phyloP scores from a whole-genome alignment of 2,888 invertebrate genomes.

The Lordiphosa andalusiaca region DNA sequence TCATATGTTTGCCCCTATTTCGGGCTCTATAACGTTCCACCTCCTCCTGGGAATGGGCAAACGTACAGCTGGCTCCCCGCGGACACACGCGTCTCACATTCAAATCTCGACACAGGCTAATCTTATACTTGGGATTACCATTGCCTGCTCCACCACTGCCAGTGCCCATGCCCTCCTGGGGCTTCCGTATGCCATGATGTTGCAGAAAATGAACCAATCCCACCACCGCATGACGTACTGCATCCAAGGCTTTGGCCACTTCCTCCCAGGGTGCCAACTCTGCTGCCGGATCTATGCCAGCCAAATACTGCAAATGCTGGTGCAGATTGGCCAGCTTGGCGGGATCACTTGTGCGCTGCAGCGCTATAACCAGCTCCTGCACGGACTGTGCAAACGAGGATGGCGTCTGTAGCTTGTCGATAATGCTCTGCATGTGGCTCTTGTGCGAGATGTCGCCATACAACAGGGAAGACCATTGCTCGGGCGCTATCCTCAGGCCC shows the following conservation, averaged over 20 bases:
- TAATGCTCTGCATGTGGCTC: conserved; percentile 97
- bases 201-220: conserved; percentile 89
- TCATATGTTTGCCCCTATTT: conserved; percentile 82
- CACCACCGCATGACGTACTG: conserved; percentile 86
- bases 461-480: conserved; percentile 98
- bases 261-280: conserved; percentile 85
- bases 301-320: conserved; percentile 90
- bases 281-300: conserved; percentile 92
- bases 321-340: conserved; percentile 89
- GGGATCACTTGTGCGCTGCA: conserved; percentile 93
- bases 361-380: conserved; percentile 93
- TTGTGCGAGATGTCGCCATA: conserved; percentile 98
- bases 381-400: conserved; percentile 95
- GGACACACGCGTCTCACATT: conserved; percentile 90
- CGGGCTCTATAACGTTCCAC: conserved; percentile 89
- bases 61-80: conserved; percentile 92
- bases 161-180: conserved; percentile 82
- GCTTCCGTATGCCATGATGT: conserved; percentile 86
- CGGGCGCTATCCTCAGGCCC: conserved; percentile 96
- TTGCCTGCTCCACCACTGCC: conserved; percentile 75
- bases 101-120: conserved; percentile 93
- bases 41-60: conserved; percentile 95
- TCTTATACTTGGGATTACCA: conserved; percentile 89
- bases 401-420: conserved; percentile 95
- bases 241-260: conserved; percentile 85